Base-by-base conservation (phyloP, 2,888 invertebrate genomes). In the Diarsia dahlii region DNA sequence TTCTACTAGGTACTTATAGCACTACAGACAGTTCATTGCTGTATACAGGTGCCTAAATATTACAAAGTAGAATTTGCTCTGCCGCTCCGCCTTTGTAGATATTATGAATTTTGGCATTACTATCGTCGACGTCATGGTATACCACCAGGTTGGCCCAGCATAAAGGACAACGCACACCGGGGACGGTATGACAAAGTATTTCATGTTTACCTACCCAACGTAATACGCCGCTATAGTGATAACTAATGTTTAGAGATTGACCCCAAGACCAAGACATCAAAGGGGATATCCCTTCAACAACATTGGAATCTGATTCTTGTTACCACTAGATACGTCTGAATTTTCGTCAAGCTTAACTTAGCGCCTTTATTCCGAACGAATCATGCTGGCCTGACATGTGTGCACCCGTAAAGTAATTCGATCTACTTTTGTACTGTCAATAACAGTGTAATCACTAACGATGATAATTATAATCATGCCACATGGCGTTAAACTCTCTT, bases 401-500 rank as follows among this genome's bases (percentile, higher is more conserved):
- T 15, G 23, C 28, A 58, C 28, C 9, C 28, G 58, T 39, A 34
- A 45, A n/a, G 64, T 71, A 81, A 81, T 68, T 71, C 28, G 71
- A 84, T 81, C 62, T 74, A 67, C 52, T 71, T 63, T 80, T 62
- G 60, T 18, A 46, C 39, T 66, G 34, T 48, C 52, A 69, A 28
- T 20, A 28, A 50, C 79, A 64, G n/a, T 66, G 64, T 58, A 34
- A 75, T 64, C 50, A 81, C 50, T 34, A 81, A 52, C 23, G 20
- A 65, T 71, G 71, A 34, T 46, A 62, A 54, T 28, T 15, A 13
- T 52, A 76, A 84, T 81, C 85, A 28, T 10, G 45, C 66, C 84
- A 81, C 70, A 81, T 82, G 85, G 71, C 76, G 56, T 56, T 62
- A 68, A 71, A 75, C 52, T 62, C 28, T 69, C 52, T 39, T 81